Base-by-base conservation (phyloP, 2,797 vertebrate genomes). In the Petrocephalus sullivani region DNA sequence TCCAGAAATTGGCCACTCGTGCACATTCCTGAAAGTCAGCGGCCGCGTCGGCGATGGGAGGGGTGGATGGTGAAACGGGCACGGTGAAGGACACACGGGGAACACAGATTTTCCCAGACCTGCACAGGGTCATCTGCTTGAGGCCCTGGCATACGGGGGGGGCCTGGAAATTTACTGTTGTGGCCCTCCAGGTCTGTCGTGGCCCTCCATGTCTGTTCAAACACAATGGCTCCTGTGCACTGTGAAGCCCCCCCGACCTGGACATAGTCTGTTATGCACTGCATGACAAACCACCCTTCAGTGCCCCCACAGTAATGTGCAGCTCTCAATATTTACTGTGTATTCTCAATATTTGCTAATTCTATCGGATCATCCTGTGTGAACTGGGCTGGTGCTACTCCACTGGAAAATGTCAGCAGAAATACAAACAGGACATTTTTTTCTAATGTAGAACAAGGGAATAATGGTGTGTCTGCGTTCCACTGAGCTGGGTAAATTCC, bases 11-110 rank as follows among this genome's bases (percentile, higher is more conserved):
- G 92, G 93, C 93, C 92, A 92, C 93, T 95, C 92, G 93, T 94
- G 93, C 94, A 96, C 94, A 95, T 95, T 95, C 95, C 94, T 95
- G 95, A 96, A 96, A 96, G 95, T 95, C 95, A 93, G 92, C 92
- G 90, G 87, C 91, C 91, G 91, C 60, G 92, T 94, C 92, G 94
- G 92, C 88, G 90, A 60, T 89, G 56, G 56, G 84, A n/a, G 89
- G 49, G 23, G 54, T 41, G 85, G 85, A 89, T 75, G 86, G 86
- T 87, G 8, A 46, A 4, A 23, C 58, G 6, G 58, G 57, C 33
- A 3, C 49, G 84, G 78, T 71, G 90, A 93, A 93, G 91, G 92
- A 93, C 92, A 93, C 90, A 93, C 90, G 89, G 89, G 87, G 88
- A 89, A 91, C 86, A 75, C 71, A 67, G 86, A 28, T 71, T 85